Conservation (phyloP, 1,140 invertebrate genomes). For the Dryas iulia region DNA sequence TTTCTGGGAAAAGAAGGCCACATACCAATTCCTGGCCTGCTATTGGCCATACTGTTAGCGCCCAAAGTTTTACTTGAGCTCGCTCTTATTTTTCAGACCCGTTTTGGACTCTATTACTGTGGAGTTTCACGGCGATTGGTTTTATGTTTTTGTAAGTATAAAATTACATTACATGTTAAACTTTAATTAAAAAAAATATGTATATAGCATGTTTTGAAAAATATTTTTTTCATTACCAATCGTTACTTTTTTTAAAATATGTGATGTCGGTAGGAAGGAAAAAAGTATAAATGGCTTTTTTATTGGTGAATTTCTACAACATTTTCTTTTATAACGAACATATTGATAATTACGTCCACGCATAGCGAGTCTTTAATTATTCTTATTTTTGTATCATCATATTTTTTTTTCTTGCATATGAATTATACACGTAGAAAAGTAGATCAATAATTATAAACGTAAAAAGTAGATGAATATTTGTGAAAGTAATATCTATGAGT, state of each 20-base stretch:
- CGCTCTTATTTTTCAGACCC: slow-evolving; percentile 39
- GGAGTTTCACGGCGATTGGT: not conserved
- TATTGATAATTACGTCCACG: no score
- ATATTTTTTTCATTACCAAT: not conserved
- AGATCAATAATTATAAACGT: no score
- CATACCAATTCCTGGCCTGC: slow-evolving; percentile 58
- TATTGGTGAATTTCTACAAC: no score
- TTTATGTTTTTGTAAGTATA: not conserved
- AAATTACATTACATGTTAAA: not conserved
- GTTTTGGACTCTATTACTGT: slow-evolving; percentile 20
- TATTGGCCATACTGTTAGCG: slow-evolving; percentile 45
- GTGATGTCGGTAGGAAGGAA: no score
- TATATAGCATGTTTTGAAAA: not conserved
- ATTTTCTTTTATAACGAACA: no score
- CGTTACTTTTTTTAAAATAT: not conserved
- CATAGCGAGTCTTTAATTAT: no score
- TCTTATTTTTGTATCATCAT: no score
- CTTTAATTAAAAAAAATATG: not conserved
- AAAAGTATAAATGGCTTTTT: no score
- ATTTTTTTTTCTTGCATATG: no score
- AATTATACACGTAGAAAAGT: no score
- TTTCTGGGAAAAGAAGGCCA: slow-evolving; percentile 75
- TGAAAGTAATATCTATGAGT: no score
- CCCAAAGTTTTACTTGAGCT: slow-evolving; percentile 40
- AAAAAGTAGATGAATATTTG: no score